Conservation (phyloP, 2,888 invertebrate genomes). For the Sesamia inferens region DNA sequence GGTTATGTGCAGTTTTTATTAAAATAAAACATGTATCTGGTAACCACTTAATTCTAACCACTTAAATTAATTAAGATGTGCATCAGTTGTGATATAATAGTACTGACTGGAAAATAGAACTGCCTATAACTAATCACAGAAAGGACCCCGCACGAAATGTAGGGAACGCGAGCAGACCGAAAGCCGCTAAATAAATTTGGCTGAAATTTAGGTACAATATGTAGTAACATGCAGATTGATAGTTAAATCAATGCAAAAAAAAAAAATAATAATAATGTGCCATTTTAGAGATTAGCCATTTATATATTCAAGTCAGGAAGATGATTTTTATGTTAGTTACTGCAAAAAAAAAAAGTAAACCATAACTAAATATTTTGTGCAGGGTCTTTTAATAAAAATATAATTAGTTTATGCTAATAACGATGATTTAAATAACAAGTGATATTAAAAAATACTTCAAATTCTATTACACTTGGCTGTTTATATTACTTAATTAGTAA, state of each 20-base stretch:
- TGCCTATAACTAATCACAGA: conserved; percentile 28
- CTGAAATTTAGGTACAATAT: no score
- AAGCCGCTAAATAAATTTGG: no score
- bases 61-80: conserved; percentile 39
- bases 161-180: no score
- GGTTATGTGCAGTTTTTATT: conserved; percentile 19
- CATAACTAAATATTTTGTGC: no score
- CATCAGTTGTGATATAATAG: conserved; percentile 35
- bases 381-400: conserved; percentile 8
- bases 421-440: conserved; percentile 47
- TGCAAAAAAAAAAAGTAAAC: no score
- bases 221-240: no score
- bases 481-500: conserved; percentile 49
- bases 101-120: conserved; percentile 28
- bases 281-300: no score
- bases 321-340: no score
- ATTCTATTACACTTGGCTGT: conserved; percentile 40
- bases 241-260: no score
- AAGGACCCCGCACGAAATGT: background rate
- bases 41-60: conserved; percentile 58
- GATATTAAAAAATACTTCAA: conserved; percentile 44
- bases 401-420: conserved; percentile 20
- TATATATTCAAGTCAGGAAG: no score
- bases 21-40: conserved; percentile 46
- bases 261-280: no score